phyloP scores from a whole-genome alignment of 2,113 vertebrate genomes.

The Halcyon senegalensis region DNA sequence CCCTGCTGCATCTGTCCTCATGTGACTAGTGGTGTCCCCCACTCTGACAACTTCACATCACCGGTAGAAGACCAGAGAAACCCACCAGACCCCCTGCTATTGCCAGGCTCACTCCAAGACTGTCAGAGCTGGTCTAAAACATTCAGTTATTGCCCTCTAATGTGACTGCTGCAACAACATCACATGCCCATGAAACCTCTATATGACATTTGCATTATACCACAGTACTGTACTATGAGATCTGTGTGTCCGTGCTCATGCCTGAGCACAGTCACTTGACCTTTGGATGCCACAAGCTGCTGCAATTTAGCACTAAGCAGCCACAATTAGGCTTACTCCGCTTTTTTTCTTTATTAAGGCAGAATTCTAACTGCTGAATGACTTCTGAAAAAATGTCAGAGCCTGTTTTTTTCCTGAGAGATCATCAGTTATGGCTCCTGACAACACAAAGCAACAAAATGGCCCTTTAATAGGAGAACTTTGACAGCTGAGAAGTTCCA shows the following conservation, averaged over 20 bases:
- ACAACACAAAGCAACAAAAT: neutral
- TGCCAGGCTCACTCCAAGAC: neutral
- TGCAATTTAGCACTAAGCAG: neutral
- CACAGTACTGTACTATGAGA: neutral
- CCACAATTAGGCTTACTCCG: neutral
- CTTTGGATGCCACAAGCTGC: neutral
- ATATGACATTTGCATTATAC: no score
- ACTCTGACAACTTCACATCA: neutral
- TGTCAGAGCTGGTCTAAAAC: neutral
- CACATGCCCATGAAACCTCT: neutral
- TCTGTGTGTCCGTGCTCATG: neutral
- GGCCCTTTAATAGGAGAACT: neutral
- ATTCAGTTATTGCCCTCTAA: neutral
- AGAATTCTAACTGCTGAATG: neutral
- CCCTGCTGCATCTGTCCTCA: neutral
- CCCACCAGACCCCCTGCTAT: accelerated
- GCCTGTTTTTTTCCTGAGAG: neutral
- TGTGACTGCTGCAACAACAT: neutral
- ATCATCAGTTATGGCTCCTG: neutral
- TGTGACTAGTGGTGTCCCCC: neutral
- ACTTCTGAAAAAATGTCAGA: neutral
- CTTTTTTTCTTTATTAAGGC: neutral
- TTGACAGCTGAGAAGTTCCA: neutral
- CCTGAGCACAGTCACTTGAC: neutral
- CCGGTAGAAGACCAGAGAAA: neutral